phyloP scores from a whole-genome alignment of 2,888 invertebrate species.

The Ametastegia equiseti region DNA sequence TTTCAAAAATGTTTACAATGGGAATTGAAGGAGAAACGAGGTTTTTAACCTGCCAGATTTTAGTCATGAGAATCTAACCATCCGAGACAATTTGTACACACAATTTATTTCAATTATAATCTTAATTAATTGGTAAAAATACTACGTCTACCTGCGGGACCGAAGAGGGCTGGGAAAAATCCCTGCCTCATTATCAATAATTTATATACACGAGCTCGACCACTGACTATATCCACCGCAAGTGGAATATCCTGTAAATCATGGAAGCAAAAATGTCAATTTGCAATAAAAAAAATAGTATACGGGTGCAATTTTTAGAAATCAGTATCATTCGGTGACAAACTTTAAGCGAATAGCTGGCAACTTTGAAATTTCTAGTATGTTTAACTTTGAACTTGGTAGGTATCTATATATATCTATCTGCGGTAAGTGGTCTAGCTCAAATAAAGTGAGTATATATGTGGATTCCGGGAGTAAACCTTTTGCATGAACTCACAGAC shows the following conservation, averaged over 20 bases:
- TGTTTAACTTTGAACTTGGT: background rate
- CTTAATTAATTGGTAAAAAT: background rate
- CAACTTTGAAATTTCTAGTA: background rate
- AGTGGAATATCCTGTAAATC: no score
- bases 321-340: background rate
- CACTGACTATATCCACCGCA: no score
- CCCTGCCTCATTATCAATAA: background rate
- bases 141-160: background rate
- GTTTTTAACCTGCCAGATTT: background rate
- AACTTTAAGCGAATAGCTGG: background rate
- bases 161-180: background rate
- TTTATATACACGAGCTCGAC: background rate
- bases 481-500: conserved; percentile 38
- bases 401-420: background rate
- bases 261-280: background rate
- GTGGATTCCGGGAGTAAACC: conserved; percentile 34
- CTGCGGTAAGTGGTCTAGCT: background rate
- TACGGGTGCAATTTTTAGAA: background rate
- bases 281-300: background rate
- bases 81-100: conserved; percentile 26
- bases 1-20: background rate
- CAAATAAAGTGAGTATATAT: conserved; percentile 24
- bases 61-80: background rate
- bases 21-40: background rate
- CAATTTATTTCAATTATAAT: conserved; percentile 4